Percentiles rank a stretch among this genome's conserved stretches.
Evolutionary conservation across 2,888 invertebrate species (phyloP).

Genomic region (Cotesia congregata): DNA sequence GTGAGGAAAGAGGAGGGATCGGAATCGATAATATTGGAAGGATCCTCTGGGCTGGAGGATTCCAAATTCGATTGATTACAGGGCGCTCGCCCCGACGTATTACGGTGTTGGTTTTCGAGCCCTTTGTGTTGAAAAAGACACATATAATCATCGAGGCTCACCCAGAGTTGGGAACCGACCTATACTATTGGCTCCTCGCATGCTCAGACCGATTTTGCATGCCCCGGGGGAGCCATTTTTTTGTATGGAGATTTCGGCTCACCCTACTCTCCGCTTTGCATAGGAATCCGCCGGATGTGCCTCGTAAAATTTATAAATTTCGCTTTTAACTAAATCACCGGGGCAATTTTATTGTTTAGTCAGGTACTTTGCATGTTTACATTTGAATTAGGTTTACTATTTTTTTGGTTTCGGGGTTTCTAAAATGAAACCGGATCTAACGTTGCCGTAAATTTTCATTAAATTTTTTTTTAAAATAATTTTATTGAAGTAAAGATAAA

Average conservation of each 20-base stretch:
- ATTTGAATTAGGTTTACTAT: neutral
- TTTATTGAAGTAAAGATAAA: too few species aligned
- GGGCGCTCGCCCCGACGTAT: constrained; percentile 68
- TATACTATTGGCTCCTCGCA: neutral
- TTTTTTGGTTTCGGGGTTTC: neutral
- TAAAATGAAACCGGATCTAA: neutral
- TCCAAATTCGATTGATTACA: constrained; percentile 61
- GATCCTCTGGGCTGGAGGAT: constrained; percentile 33
- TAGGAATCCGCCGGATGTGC: constrained; percentile 48
- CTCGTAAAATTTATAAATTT: constrained; percentile 14
- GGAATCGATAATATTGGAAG: constrained; percentile 13
- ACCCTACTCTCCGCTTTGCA: constrained; percentile 53
- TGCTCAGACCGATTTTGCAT: constrained; percentile 26
- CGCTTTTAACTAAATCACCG: neutral
- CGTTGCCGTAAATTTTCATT: neutral
- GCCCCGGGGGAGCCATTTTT: constrained; percentile 39
- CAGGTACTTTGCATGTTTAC: neutral
- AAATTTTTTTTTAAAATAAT: too few species aligned
- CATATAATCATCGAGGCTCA: constrained; percentile 64
- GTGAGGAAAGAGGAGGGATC: too few species aligned
- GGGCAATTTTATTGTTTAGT: neutral
- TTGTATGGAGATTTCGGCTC: constrained; percentile 40
- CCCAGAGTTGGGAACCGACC: neutral
- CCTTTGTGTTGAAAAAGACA: constrained; percentile 71
- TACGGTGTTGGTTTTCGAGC: constrained; percentile 71